Base-by-base conservation (phyloP, 2,888 invertebrate species). In the Melanchra persicariae region DNA sequence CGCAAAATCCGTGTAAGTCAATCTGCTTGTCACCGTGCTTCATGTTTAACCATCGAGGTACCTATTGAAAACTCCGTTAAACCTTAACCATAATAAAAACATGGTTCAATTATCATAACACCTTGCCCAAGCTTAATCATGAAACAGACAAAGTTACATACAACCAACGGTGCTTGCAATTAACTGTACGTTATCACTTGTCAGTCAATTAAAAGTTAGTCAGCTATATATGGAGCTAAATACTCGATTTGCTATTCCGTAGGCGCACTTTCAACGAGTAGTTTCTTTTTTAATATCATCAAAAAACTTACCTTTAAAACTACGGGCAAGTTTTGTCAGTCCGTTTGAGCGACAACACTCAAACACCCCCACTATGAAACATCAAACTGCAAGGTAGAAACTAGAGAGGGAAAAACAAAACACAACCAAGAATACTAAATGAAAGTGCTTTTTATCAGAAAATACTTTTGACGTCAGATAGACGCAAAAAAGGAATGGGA, bases 381-480 rank as follows among this genome's bases (percentile, higher is more conserved):
- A 34, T 62, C 24, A 40, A 79, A 67, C 55, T 57, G 59, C 47
- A 17, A 34, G 17, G 49, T 47, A 24, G 2, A 37, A 43, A 59
- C 26, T 40, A 43, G 24, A 70, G 30, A 55, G 22, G 26, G 9
- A 24, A 58, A 77, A 79, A 68, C 45, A 62, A 79, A 63, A 74
- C 49, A 64, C 26, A 37, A 60, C 58, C 22, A 59, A 77, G 75
- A 83, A 78, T 80, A 60, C 45, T 70, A 70, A 80, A 85, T 82
- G 77, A 77, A 81, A 84, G 72, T 68, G 77, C 70, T 71, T 84
- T 80, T 45, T 66, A 86, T 83, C 79, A 77, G 82, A 82, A 90
- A 90, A 89, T 85, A 88, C 88, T 85, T 86, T 87, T 83, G 88
- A 74, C 85, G 87, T 87, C 86, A 86, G 87, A 89, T 85, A 88